A percentile compares a stretch with the other conserved stretches of the same genome.
These are phyloP conservation scores for Xenopus laevis DNA, from an alignment of 2,113 vertebrate genomes.

Conservation along the genomic window DNA sequence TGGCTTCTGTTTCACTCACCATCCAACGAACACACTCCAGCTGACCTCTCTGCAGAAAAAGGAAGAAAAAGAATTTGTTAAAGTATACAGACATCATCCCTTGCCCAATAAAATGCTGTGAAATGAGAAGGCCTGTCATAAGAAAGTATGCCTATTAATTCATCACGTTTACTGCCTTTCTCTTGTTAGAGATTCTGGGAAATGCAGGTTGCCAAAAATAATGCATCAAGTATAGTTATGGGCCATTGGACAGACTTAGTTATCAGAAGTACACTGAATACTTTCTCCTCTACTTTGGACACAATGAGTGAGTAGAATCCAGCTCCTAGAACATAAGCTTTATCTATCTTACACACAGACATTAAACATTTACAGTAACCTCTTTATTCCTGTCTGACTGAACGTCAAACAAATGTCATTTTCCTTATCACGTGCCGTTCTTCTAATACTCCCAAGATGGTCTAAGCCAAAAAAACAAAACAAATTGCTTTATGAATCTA, in stretches of 20 bases:
- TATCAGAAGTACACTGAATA: not conserved
- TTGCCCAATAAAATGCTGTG: not conserved
- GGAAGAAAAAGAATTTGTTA: not conserved
- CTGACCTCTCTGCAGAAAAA: slow-evolving; percentile 78
- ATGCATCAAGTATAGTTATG: not conserved
- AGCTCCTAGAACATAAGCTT: not conserved
- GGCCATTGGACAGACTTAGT: not conserved
- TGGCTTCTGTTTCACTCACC: slow-evolving; percentile 97
- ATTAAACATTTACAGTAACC: too few species aligned
- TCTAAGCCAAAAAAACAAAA: too few species aligned
- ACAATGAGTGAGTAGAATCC: too few species aligned
- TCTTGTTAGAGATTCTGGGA: slow-evolving; percentile 1
- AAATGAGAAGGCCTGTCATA: not conserved
- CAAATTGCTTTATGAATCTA: too few species aligned
- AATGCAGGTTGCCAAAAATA: not conserved
- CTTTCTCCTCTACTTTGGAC: not conserved
- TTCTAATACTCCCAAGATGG: too few species aligned
- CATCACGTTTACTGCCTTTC: slow-evolving; percentile 5
- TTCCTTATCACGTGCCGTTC: too few species aligned
- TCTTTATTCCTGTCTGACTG: too few species aligned
- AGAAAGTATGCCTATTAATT: not conserved
- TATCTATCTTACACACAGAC: not conserved
- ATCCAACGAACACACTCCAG: slow-evolving; percentile 97
- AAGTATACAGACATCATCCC: not conserved
- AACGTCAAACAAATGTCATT: too few species aligned